Evolutionary conservation across 2,113 vertebrate genomes (phyloP).

Genomic region (Microcebus lehilahytsara): DNA sequence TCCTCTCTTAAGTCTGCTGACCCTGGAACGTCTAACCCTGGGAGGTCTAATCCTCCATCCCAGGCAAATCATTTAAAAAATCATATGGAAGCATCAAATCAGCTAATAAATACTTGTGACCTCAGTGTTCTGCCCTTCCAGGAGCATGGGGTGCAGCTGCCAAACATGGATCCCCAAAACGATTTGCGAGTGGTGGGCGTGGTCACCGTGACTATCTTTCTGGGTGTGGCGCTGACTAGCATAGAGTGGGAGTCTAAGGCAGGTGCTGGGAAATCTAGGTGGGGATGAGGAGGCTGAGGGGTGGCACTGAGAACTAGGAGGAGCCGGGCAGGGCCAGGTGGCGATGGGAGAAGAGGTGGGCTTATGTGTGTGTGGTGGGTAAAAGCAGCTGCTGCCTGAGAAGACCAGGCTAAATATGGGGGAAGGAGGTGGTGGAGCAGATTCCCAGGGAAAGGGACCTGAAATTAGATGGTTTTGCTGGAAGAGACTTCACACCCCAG

Average conservation of each 20-base stretch:
- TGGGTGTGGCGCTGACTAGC: constrained; percentile 82
- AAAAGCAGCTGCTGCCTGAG: not conserved
- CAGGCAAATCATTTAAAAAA: not conserved
- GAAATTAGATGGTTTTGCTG: not conserved
- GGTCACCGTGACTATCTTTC: constrained; percentile 80
- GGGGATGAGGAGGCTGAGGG: not conserved
- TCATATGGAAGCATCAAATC: not conserved
- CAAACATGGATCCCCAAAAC: constrained; percentile 73
- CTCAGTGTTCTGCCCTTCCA: constrained; percentile 27
- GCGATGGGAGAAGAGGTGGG: not conserved
- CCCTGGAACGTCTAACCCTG: not conserved
- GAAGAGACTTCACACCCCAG: not conserved
- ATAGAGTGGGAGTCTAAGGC: constrained; percentile 87
- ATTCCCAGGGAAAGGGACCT: not conserved
- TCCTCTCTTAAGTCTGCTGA: not conserved
- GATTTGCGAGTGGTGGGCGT: constrained; percentile 82
- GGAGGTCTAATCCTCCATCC: not conserved
- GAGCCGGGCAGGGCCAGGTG: not conserved
- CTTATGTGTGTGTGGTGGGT: not conserved
- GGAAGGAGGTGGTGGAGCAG: not conserved
- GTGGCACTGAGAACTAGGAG: not conserved
- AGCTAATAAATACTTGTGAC: not conserved
- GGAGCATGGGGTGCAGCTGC: constrained; percentile 68
- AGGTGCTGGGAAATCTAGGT: not conserved
- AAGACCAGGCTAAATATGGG: not conserved